Conservation (phyloP, 1,140 invertebrate genomes). For the Musca vetustissima region DNA sequence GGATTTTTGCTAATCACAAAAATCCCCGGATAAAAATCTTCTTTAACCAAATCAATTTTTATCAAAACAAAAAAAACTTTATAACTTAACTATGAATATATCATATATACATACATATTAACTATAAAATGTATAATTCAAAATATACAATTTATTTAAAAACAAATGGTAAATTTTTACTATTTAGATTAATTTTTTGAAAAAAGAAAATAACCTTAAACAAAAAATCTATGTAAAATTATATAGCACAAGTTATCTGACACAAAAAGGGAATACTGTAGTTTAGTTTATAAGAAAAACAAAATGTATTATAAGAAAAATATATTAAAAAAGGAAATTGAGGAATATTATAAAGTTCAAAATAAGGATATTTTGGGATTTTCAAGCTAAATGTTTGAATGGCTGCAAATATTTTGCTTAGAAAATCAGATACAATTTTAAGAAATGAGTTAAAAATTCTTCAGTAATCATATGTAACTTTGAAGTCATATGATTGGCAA, state of each 20-base stretch:
- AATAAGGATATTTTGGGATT: neutral
- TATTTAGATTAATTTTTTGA: neutral
- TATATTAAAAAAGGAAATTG: neutral
- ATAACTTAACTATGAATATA: neutral
- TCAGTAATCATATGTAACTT: too few relatives aligned
- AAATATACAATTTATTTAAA: constrained; percentile 19
- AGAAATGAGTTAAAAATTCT: neutral
- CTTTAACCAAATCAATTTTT: constrained; percentile 51
- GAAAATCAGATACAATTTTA: neutral
- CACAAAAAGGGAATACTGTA: constrained; percentile 45
- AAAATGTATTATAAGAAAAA: neutral
- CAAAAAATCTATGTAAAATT: constrained; percentile 25
- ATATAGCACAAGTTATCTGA: constrained; percentile 46
- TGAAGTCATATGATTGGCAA: too few relatives aligned
- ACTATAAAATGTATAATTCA: constrained; percentile 16
- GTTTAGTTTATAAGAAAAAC: constrained; percentile 16
- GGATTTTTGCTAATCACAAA: neutral
- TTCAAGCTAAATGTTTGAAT: constrained; percentile 49
- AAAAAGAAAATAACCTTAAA: neutral
- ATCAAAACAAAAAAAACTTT: neutral
- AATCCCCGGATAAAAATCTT: constrained; percentile 32
- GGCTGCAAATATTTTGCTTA: constrained; percentile 46
- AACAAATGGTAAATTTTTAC: too few relatives aligned
- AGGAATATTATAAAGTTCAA: constrained; percentile 15
- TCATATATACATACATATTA: neutral